Percentiles rank a stretch among this genome's conserved stretches.
Evolutionary conservation across 2,888 invertebrate species (phyloP).

Genomic region (Hesperia comma): DNA sequence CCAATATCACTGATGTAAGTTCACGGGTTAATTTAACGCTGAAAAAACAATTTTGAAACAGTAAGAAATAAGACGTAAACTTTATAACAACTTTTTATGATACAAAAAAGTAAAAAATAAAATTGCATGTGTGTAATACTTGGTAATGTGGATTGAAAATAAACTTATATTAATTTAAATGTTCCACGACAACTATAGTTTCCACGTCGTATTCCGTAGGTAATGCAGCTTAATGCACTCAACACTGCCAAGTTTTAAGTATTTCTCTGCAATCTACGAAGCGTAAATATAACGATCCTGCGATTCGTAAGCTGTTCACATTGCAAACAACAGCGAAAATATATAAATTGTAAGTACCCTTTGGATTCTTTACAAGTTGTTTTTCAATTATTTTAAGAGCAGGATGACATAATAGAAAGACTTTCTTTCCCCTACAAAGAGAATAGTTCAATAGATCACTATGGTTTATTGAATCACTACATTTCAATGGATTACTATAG

Average conservation of each 20-base stretch:
- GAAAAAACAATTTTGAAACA: no score
- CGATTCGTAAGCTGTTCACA: slow-evolving; percentile 39
- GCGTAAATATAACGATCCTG: slow-evolving; percentile 57
- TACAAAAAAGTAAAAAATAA: background rate
- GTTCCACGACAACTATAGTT: slow-evolving; percentile 25
- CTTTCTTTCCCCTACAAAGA: no score
- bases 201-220: slow-evolving; percentile 25
- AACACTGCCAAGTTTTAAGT: slow-evolving; percentile 48
- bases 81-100: background rate
- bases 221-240: slow-evolving; percentile 46
- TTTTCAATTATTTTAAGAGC: slow-evolving; percentile 9
- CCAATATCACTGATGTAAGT: no score
- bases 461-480: no score
- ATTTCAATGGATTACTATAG: no score
- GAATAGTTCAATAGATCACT: no score
- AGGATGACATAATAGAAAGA: background rate
- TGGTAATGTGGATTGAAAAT: background rate
- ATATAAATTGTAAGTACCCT: slow-evolving; percentile 21
- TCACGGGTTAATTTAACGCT: no score
- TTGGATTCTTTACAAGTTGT: slow-evolving; percentile 22
- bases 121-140: background rate
- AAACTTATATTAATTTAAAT: slow-evolving; percentile 14
- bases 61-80: no score
- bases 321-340: slow-evolving; percentile 29
- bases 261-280: slow-evolving; percentile 49